Evolutionary conservation across 1,140 invertebrate species (phyloP), one percentile per base, ranked within the genome.

Genomic region (Luehdorfia chinensis): DNA sequence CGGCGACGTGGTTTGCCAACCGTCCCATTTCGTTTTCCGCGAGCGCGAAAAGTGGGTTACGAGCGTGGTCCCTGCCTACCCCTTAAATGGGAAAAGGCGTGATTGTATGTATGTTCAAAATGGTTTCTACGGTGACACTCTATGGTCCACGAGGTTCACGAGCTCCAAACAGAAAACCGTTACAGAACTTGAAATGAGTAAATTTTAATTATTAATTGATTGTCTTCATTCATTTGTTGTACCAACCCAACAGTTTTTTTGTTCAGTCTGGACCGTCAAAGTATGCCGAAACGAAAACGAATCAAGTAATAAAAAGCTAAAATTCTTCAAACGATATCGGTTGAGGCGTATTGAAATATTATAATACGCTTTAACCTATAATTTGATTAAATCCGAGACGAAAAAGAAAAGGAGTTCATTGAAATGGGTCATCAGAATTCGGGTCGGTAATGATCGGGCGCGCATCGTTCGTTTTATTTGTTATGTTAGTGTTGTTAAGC

Each of bases 311-410:
- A 85, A 84, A 81, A 84, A 75, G 63, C 44, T 62, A 53, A 83
- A 85, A 81, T 81, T 78, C 79, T 74, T 76, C 71, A 79, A 84
- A 78, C 77, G 69, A 59, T 77, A 79, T 71, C 71, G 71, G 65
- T 65, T 58, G 62, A 66, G 74, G 66, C 65, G 69, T 76, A 85
- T 80, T 85, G 81, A 84, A 85, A 84, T 83, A 84, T 81, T 85
- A 83, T 81, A 81, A 83, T 75, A 75, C 63, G 65, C 64, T 66
- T 73, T 62, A 84, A 84, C 79, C 78, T 85, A 84, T 85, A 85
- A 85, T 85, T 85, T 85, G 72, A 85, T 85, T 80, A 84, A 84
- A 85, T 72, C 75, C 68, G 55, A 72, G 61, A 50, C 62, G 60
- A 70, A 85, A 84, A 79, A 79, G 71, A 77, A 75, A 80, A 75